Evolutionary conservation across 2,888 invertebrate species (phyloP).

Genomic region (Lasioglossum marginatum): DNA sequence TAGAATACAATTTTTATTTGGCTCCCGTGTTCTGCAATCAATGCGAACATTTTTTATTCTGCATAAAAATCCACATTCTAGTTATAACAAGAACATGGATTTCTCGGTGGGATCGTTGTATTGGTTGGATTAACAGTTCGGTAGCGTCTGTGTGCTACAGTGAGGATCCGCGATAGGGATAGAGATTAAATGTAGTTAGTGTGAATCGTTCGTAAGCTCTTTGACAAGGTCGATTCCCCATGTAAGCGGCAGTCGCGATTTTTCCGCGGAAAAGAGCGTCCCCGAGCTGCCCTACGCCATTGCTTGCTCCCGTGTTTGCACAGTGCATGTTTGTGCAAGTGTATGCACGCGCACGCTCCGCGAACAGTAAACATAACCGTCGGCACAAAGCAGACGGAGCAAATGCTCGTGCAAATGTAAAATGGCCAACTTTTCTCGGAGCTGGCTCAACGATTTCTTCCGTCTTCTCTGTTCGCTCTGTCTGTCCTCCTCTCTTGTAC

Average conservation of each 20-base stretch:
- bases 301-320: slow-evolving; percentile 36
- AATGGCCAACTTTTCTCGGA: slow-evolving; percentile 67
- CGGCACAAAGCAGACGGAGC: slow-evolving; percentile 56
- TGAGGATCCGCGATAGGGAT: background rate
- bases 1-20: too few relatives aligned
- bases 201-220: background rate
- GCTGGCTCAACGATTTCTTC: slow-evolving; percentile 44
- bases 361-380: slow-evolving; percentile 54
- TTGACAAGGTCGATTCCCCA: background rate
- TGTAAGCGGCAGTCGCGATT: slow-evolving; percentile 19
- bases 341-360: slow-evolving; percentile 28
- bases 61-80: too few relatives aligned
- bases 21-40: too few relatives aligned
- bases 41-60: too few relatives aligned
- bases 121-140: too few relatives aligned
- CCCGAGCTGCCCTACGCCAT: slow-evolving; percentile 2
- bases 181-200: background rate
- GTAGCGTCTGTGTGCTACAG: too few relatives aligned
- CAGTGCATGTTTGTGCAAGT: slow-evolving; percentile 24
- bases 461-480: slow-evolving; percentile 1
- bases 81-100: too few relatives aligned
- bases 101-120: too few relatives aligned
- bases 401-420: slow-evolving; percentile 62
- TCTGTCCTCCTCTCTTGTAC: slow-evolving; percentile 18
- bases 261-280: slow-evolving; percentile 15